Evolutionary conservation across 2,888 invertebrate genomes (phyloP).

Genomic region (Orthosia incerta): DNA sequence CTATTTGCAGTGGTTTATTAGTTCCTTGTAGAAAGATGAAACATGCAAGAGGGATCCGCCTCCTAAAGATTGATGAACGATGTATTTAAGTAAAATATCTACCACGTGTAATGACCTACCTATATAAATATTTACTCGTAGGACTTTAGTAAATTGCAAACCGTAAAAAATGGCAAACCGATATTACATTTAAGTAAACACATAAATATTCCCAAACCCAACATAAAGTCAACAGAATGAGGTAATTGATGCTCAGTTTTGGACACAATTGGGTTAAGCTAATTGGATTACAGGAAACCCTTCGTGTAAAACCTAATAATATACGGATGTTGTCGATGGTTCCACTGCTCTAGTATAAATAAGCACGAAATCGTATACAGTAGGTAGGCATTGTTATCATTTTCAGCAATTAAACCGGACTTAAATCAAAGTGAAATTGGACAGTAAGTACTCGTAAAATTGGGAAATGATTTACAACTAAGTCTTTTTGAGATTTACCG

Average conservation of each 20-base stretch:
- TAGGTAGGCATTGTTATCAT: neutral
- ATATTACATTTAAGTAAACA: constrained; percentile 37
- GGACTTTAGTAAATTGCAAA: constrained; percentile 12
- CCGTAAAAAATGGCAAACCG: constrained; percentile 28
- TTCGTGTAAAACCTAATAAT: constrained; percentile 76
- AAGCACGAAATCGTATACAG: neutral
- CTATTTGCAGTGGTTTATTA: neutral
- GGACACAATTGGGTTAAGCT: constrained; percentile 86
- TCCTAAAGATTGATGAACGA: neutral
- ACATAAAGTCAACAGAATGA: constrained; percentile 66
- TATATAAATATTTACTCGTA: neutral
- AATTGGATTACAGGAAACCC: constrained; percentile 88
- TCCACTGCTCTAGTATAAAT: constrained; percentile 34
- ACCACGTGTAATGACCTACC: too few relatives aligned
- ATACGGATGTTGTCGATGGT: constrained; percentile 64
- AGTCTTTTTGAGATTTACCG: constrained; percentile 35
- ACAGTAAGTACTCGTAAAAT: constrained; percentile 46
- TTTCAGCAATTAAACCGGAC: constrained; percentile 29
- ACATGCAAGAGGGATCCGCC: neutral
- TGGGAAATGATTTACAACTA: constrained; percentile 40
- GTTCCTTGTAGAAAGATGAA: neutral
- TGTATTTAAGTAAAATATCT: neutral
- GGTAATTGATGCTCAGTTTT: constrained; percentile 80
- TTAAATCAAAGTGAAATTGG: constrained; percentile 46
- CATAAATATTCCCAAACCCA: constrained; percentile 62